These are phyloP conservation scores for Hydrotaea cyrtoneurina DNA, from an alignment of 2,888 invertebrate genomes.

Conservation along the genomic window DNA sequence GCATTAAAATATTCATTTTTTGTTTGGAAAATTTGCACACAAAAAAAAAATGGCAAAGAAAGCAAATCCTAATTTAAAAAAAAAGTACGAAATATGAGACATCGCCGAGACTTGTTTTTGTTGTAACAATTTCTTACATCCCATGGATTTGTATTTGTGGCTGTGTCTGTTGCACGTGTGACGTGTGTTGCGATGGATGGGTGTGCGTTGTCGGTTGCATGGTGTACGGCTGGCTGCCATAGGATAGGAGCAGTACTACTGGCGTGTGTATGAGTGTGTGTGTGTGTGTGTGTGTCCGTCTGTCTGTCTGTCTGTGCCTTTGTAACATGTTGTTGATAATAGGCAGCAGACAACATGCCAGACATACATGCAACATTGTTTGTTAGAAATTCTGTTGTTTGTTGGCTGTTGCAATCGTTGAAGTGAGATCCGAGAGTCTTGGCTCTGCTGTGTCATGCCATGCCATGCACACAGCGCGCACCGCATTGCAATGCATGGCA, in stretches of 20 bases:
- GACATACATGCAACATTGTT: constrained; percentile 66
- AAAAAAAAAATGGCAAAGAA: background rate
- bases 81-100: constrained; percentile 51
- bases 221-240: too few species aligned
- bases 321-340: constrained; percentile 54
- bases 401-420: constrained; percentile 50
- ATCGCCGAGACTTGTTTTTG: constrained; percentile 39
- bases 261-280: background rate
- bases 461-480: too few species aligned
- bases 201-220: too few species aligned
- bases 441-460: constrained; percentile 19
- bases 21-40: background rate
- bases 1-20: constrained; percentile 28
- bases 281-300: background rate
- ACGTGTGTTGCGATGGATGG: background rate
- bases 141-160: background rate
- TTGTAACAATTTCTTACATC: constrained; percentile 46
- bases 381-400: constrained; percentile 58
- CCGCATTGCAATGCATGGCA: constrained; percentile 50
- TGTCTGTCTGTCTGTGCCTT: background rate
- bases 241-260: background rate
- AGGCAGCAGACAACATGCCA: constrained; percentile 64
- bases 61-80: constrained; percentile 38
- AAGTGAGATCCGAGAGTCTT: constrained; percentile 15
- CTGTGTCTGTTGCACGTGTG: background rate